These are phyloP conservation scores for Salarias fasciatus DNA, from an alignment of 2,797 vertebrate species.

Conservation along the genomic window DNA sequence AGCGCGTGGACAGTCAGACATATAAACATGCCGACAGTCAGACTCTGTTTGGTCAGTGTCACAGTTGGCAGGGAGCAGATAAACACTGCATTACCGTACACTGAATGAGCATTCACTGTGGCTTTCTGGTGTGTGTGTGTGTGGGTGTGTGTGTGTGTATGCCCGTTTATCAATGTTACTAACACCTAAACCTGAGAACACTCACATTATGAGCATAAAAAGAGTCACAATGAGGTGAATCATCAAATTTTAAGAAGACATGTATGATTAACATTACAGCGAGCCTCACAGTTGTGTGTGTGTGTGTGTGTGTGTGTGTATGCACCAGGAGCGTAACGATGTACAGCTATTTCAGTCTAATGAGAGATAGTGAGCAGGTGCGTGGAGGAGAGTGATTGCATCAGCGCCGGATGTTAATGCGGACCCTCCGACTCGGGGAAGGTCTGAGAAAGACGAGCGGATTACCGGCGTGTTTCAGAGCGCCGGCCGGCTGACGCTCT, in stretches of 20 bases:
- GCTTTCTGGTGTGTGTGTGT: background rate
- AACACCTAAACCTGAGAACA: too few species aligned
- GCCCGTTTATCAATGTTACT: too few species aligned
- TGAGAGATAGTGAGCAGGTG: conserved; percentile 1
- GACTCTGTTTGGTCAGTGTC: conserved; percentile 16
- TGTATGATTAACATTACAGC: too few species aligned
- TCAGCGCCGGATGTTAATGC: conserved; percentile 56
- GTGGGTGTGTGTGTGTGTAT: background rate
- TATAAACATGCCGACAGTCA: background rate
- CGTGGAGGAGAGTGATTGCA: conserved; percentile 47
- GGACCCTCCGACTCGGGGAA: conserved; percentile 29
- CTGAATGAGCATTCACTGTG: conserved; percentile 9
- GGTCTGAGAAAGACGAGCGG: conserved; percentile 41
- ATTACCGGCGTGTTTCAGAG: conserved; percentile 68
- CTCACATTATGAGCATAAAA: too few species aligned
- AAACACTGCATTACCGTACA: conserved; percentile 19
- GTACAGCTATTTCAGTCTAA: conserved; percentile 26
- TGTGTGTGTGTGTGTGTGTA: background rate
- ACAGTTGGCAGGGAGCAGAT: conserved; percentile 23
- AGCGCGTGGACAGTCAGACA: conserved; percentile 7
- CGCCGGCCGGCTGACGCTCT: conserved; percentile 49
- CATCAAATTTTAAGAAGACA: too few species aligned
- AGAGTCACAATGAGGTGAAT: too few species aligned
- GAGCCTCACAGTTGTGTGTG: background rate
- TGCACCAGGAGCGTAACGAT: conserved; percentile 15